Conservation (phyloP, 92 coral and sea anemone genomes). For the Scolanthus callimorphus region DNA sequence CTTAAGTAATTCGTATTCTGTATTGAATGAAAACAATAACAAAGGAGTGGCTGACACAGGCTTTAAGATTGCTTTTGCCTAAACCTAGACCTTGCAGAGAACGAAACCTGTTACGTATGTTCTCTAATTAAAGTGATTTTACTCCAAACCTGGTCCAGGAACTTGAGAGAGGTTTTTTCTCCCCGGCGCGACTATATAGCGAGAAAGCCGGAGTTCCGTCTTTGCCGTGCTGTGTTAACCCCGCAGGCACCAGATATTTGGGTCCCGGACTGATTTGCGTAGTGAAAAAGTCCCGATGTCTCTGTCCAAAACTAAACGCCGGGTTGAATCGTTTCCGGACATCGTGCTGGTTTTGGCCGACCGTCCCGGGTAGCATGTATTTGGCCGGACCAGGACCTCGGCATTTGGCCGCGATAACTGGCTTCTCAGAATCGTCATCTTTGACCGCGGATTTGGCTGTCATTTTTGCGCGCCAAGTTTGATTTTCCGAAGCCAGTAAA, state of each 20-base stretch:
- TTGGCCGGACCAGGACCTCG: slow-evolving; percentile 98
- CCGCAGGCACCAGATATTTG: slow-evolving; percentile 73
- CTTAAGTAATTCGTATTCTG: too few relatives aligned
- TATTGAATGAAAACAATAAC: too few relatives aligned
- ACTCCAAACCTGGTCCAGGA: slow-evolving; percentile 88
- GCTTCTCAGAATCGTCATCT: too few relatives aligned
- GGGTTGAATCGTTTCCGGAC: slow-evolving; percentile 70
- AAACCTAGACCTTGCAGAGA: too few relatives aligned
- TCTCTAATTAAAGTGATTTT: background rate
- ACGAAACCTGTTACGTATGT: too few relatives aligned
- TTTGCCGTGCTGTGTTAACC: slow-evolving; percentile 70
- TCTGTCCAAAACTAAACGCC: slow-evolving; percentile 93
- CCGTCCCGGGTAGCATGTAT: slow-evolving; percentile 89
- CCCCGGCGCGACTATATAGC: slow-evolving; percentile 72
- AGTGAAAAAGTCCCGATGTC: slow-evolving; percentile 55
- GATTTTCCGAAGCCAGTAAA: too few relatives aligned
- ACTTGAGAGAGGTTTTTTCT: slow-evolving; percentile 45
- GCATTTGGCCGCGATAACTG: slow-evolving; percentile 74
- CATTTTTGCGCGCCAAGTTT: too few relatives aligned
- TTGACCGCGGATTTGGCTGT: too few relatives aligned
- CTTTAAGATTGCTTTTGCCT: too few relatives aligned
- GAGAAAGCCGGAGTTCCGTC: slow-evolving; percentile 77
- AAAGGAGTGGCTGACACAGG: too few relatives aligned
- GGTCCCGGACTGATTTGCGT: slow-evolving; percentile 86
- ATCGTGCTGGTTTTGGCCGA: slow-evolving; percentile 75